phyloP scores from a whole-genome alignment of 1,140 invertebrate species.

The Temnothorax longispinosus region DNA sequence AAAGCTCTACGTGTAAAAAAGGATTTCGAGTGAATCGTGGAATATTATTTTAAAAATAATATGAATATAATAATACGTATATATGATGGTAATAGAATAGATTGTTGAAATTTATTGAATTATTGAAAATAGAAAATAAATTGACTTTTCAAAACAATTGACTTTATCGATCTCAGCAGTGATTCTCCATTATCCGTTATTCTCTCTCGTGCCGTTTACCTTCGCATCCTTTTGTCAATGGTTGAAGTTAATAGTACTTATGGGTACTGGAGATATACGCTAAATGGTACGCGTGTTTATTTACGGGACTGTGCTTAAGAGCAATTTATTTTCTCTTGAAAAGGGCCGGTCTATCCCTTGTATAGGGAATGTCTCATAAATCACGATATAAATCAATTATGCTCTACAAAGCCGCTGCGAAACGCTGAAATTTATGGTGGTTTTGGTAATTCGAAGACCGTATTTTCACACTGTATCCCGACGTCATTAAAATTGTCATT shows the following conservation, averaged over 20 bases:
- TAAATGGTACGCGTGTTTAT: conserved; percentile 76
- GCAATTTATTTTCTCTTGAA: conserved; percentile 75
- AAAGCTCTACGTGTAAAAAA: background rate
- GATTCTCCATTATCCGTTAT: background rate
- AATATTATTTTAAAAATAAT: background rate
- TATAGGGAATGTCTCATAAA: conserved; percentile 46
- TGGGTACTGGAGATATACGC: conserved; percentile 55
- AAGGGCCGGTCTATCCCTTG: conserved; percentile 37
- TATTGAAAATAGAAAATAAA: conserved; percentile 7
- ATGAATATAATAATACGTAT: background rate
- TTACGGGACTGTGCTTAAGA: conserved; percentile 72
- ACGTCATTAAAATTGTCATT: conserved; percentile 12
- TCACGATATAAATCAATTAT: conserved; percentile 58
- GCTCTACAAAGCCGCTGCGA: conserved; percentile 36
- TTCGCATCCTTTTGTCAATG: conserved; percentile 69
- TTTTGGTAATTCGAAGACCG: conserved; percentile 17
- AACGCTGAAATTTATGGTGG: conserved; percentile 36
- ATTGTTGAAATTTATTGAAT: background rate
- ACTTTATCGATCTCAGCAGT: background rate
- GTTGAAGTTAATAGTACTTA: conserved; percentile 77
- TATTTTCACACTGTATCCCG: background rate
- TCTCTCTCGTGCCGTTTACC: conserved; percentile 10
- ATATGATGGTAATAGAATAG: background rate
- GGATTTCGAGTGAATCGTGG: background rate
- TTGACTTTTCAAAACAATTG: background rate